Base-by-base conservation (phyloP, 2,888 invertebrate species). In the Cantharis nigra region DNA sequence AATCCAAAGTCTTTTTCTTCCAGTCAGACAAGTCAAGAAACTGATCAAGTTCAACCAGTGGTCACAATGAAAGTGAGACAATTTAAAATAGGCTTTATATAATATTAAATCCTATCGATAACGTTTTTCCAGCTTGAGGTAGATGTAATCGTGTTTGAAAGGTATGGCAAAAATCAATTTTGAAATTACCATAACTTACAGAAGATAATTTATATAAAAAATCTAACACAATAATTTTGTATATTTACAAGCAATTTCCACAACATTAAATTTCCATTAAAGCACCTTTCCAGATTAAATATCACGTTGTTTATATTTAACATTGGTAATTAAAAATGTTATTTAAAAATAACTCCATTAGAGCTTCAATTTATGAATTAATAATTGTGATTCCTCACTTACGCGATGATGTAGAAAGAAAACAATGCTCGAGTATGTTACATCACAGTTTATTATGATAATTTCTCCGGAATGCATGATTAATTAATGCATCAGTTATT, bases 391-490 rank as follows among this genome's bases (percentile, higher is more conserved):
- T 69, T 69, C 69, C 63, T 30, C 69, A 63, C 64, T 74, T 20
- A 63, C 10, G 18, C 62, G 74, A 74, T 74, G 74, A 74, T 69
- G 63, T 70, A 74, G 62, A 62, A 74, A 74, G 69, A 74, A 74
- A 74, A 75, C 75, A 71, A 67, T 70, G 75, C 65, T 28, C 71
- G 33, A 76, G 26, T 76, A 67, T 23, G 65, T 67, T 76, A 76
- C 72, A 71, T 76, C 75, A 76, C 63, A 71, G 33, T 71, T 76
- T 49, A 49, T 72, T 23, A 67, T 69, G 72, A 76, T 71, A 75
- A 76, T 76, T 23, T 14, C 18, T 16, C 63, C 67, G 49, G 69
- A 71, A 76, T 72, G 75, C 71, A 75, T 18, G 64, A 65, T 20
- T 64, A 26, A 71, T 18, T 30, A 67, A 71, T 71, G 67, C 75